These are phyloP conservation scores for Zonotrichia leucophrys DNA, from an alignment of 2,113 vertebrate genomes.

Conservation along the genomic window DNA sequence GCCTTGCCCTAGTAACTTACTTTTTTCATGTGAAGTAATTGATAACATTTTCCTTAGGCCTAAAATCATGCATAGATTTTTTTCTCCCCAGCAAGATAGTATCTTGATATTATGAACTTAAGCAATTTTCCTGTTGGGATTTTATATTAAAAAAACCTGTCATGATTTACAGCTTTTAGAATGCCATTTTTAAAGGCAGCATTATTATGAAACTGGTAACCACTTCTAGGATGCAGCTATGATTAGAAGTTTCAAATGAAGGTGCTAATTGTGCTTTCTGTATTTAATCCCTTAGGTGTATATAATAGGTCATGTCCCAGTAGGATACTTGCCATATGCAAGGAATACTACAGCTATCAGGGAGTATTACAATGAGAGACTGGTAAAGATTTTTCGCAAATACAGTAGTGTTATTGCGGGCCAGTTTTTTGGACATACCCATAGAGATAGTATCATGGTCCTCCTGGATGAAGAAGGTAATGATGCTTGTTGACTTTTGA, in stretches of 20 bases:
- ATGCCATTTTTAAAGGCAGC: not conserved
- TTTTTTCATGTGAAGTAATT: not conserved
- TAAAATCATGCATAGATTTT: not conserved
- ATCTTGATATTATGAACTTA: not conserved
- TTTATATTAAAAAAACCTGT: not conserved
- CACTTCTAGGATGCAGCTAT: not conserved
- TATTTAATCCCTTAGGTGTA: slow-evolving; percentile 80
- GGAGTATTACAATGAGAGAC: slow-evolving; percentile 81
- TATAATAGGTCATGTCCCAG: slow-evolving; percentile 89
- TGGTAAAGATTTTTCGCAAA: slow-evolving; percentile 85
- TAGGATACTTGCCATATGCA: slow-evolving; percentile 86
- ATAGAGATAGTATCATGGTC: slow-evolving; percentile 92
- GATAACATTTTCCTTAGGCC: not conserved
- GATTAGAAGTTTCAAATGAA: not conserved
- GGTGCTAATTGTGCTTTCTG: slow-evolving; percentile 3
- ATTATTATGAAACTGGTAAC: not conserved
- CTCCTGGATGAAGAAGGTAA: slow-evolving; percentile 86
- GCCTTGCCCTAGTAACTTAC: not conserved
- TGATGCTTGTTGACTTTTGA: not conserved
- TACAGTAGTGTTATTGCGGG: slow-evolving; percentile 84
- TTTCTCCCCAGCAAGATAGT: not conserved
- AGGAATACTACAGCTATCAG: slow-evolving; percentile 78
- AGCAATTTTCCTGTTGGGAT: not conserved
- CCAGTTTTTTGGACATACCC: slow-evolving; percentile 96
- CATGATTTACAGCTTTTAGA: not conserved